These are phyloP conservation scores for Eclectus roratus DNA, from an alignment of 2,113 vertebrate species.

Conservation along the genomic window DNA sequence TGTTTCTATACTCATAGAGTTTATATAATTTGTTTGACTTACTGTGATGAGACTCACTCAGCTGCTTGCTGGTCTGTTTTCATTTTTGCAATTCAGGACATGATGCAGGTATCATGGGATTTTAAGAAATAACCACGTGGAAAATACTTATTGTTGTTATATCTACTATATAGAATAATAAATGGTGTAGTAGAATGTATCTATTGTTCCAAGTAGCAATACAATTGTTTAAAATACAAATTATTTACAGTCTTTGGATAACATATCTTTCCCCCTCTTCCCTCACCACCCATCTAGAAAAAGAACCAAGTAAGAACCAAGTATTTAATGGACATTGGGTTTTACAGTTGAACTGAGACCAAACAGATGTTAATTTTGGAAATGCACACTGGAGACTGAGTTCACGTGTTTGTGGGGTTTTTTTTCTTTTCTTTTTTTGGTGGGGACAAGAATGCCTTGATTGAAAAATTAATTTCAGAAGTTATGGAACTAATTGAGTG, in stretches of 20 bases:
- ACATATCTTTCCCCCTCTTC: not conserved
- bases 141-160: not conserved
- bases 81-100: not conserved
- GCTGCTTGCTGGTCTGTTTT: not conserved
- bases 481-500: constrained; percentile 45
- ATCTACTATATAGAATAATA: not conserved
- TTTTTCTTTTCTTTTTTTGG: not conserved
- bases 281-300: not conserved
- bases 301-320: not conserved
- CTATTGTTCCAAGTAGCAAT: not conserved
- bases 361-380: constrained; percentile 48
- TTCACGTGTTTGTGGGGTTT: not conserved
- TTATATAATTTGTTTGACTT: not conserved
- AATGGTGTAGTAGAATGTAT: not conserved
- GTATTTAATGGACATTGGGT: not conserved
- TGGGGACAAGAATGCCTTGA: not conserved
- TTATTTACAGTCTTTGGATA: not conserved
- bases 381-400: not conserved
- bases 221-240: not conserved
- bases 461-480: constrained; percentile 46
- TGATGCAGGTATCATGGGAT: not conserved
- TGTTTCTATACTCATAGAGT: not conserved
- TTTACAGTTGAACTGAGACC: constrained; percentile 19
- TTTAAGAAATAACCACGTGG: not conserved
- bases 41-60: not conserved